Percentiles rank a stretch among this genome's conserved stretches.
Conservation (phyloP, 2,797 vertebrate species). For the Schizothorax lantsangensis region DNA sequence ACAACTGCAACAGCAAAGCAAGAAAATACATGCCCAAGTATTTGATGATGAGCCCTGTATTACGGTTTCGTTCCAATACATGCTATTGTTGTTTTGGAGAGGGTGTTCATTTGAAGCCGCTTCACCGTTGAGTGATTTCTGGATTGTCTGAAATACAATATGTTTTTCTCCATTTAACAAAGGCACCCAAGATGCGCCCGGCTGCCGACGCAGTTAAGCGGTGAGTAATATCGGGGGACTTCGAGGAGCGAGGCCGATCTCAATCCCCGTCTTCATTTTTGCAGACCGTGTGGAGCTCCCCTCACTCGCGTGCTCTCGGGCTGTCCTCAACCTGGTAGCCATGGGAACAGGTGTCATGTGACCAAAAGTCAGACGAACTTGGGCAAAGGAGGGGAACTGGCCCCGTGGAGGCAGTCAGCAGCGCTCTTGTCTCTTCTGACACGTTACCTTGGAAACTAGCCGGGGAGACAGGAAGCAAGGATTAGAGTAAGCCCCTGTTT, state of each 20-base stretch:
- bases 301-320: constrained; percentile 71
- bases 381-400: constrained; percentile 80
- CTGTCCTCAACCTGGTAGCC: constrained; percentile 85
- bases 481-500: constrained; percentile 77
- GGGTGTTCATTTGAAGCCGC: constrained; percentile 14
- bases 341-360: constrained; percentile 84
- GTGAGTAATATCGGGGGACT: constrained; percentile 47
- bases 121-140: constrained; percentile 43
- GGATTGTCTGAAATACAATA: constrained; percentile 43
- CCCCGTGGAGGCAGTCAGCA: constrained; percentile 78
- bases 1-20: constrained; percentile 13
- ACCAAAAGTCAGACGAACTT: constrained; percentile 83
- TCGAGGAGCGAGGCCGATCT: constrained; percentile 39
- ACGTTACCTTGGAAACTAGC: constrained; percentile 86
- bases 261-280: constrained; percentile 68
- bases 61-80: constrained; percentile 17
- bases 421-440: constrained; percentile 80
- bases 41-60: constrained; percentile 11
- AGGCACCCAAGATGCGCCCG: constrained; percentile 49
- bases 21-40: constrained; percentile 11
- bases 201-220: constrained; percentile 29
- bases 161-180: constrained; percentile 53
- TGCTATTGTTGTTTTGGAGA: constrained; percentile 23
- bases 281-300: constrained; percentile 70
- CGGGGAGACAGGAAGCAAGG: constrained; percentile 70